Base-by-base conservation (phyloP, 1,140 invertebrate species). In the Drosophila punjabiensis region DNA sequence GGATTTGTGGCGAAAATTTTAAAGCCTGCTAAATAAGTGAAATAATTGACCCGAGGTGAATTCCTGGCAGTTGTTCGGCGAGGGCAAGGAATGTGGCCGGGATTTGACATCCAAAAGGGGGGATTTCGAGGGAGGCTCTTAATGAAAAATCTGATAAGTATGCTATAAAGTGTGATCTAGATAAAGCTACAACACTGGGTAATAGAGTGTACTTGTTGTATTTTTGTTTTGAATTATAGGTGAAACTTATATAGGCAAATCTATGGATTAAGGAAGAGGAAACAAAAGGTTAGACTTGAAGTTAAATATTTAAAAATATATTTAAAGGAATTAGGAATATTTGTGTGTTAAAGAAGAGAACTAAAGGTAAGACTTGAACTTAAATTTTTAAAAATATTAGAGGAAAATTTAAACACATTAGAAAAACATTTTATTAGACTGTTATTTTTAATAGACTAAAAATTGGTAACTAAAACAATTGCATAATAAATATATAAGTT, bases 21-120 rank as follows among this genome's bases (percentile, higher is more conserved):
- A 88, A 87, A 80, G 84, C 64, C 56, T 69, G 43, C 67, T 87
- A 80, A 84, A 80, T 79, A 86, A 87, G 83, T 76, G 73, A 82
- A 82, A 87, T 85, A 86, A 87, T 86, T 86, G 79, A 82, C 83
- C 79, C 75, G 58, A 69, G 66, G 58, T 70, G 18, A 78, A 69
- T 77, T 71, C 68, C 45, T 16, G 66, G 20, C 53, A 48, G 65
- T 18, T 18, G 5, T 33, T n/a, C 13, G 3, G 32, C 35, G 20
- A 4, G 39, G n/a, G 20, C 30, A 32, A 37, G 37, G 65, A 71
- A 71, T 71, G 39, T 47, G 68, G 65, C 33, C 28, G 24, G 66
- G 68, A 71, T 69, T 71, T 70, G 48, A 33, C 60, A 47, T 50
- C 16, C 9, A 10, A 47, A 30, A 58, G 20, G 14, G 18, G 41